phyloP scores from a whole-genome alignment of 2,797 vertebrate species.

The Lacerta bilineata region DNA sequence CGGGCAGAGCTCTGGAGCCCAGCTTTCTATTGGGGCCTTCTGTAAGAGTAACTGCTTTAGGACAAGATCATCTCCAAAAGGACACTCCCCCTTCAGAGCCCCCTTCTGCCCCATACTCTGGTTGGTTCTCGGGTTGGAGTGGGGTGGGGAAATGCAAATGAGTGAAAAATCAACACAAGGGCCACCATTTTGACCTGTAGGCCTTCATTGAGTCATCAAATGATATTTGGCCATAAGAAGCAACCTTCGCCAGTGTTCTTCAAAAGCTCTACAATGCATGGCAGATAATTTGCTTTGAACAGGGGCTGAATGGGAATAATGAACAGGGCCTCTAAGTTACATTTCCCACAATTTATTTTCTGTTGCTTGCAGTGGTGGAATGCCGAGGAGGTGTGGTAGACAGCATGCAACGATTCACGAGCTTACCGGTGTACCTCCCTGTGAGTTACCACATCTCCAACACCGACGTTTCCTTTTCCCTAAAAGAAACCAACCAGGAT shows the following conservation, averaged over 20 bases:
- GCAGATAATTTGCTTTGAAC: neutral
- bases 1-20: too few species aligned
- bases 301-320: neutral
- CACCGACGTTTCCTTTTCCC: slow-evolving; percentile 89
- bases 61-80: too few species aligned
- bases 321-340: neutral
- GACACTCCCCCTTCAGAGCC: too few species aligned
- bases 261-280: neutral
- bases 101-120: neutral
- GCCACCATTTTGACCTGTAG: neutral
- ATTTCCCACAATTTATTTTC: slow-evolving; percentile 37
- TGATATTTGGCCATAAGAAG: neutral
- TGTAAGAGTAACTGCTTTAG: too few species aligned
- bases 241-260: neutral
- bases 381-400: slow-evolving; percentile 79
- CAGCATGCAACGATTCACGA: slow-evolving; percentile 85
- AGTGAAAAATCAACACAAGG: neutral
- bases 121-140: neutral
- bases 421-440: slow-evolving; percentile 90
- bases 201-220: neutral
- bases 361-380: slow-evolving; percentile 79
- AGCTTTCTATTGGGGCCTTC: too few species aligned
- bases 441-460: slow-evolving; percentile 85
- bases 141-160: neutral
- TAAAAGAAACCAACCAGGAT: slow-evolving; percentile 94